phyloP scores from a whole-genome alignment of 1,140 invertebrate genomes.

The Orussus abietinus region DNA sequence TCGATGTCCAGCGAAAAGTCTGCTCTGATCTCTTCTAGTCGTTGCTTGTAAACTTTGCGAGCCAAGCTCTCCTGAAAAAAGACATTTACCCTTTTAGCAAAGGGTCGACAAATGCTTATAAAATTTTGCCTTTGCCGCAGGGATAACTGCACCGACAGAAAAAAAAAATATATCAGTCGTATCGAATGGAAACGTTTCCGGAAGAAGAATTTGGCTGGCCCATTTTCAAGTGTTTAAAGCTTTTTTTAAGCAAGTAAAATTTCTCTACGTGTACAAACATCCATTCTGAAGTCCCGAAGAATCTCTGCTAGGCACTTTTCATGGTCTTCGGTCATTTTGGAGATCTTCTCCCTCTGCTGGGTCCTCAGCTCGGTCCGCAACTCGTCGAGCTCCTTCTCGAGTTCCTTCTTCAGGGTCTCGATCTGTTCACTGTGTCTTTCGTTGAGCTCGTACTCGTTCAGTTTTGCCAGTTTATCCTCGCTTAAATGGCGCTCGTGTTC shows the following conservation, averaged over 20 bases:
- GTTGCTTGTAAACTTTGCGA: slow-evolving; percentile 62
- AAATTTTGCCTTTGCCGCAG: slow-evolving; percentile 3
- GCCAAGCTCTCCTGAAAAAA: slow-evolving; percentile 55
- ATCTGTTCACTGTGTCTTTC: slow-evolving; percentile 38
- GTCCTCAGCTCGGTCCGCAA: slow-evolving; percentile 45
- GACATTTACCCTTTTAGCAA: too few relatives aligned
- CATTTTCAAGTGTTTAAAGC: not conserved
- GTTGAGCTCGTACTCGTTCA: slow-evolving; percentile 34
- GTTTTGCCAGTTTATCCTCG: slow-evolving; percentile 37
- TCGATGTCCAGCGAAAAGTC: slow-evolving; percentile 61
- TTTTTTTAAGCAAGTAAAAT: slow-evolving; percentile 3
- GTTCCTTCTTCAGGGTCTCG: slow-evolving; percentile 37
- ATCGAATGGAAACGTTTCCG: too few relatives aligned
- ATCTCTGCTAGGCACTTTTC: slow-evolving; percentile 54
- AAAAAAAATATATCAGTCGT: too few relatives aligned
- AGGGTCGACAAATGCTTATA: too few relatives aligned
- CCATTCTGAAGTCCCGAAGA: slow-evolving; percentile 50
- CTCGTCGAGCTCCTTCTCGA: slow-evolving; percentile 47
- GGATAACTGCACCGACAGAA: too few relatives aligned
- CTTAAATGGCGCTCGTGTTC: slow-evolving; percentile 39
- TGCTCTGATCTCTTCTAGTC: slow-evolving; percentile 59
- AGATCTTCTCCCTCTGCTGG: slow-evolving; percentile 53
- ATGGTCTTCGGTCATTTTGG: slow-evolving; percentile 59
- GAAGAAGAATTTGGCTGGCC: not conserved
- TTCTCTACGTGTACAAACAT: slow-evolving; percentile 37